Evolutionary conservation across 2,888 invertebrate species (phyloP).

Genomic region (Nomada flava): DNA sequence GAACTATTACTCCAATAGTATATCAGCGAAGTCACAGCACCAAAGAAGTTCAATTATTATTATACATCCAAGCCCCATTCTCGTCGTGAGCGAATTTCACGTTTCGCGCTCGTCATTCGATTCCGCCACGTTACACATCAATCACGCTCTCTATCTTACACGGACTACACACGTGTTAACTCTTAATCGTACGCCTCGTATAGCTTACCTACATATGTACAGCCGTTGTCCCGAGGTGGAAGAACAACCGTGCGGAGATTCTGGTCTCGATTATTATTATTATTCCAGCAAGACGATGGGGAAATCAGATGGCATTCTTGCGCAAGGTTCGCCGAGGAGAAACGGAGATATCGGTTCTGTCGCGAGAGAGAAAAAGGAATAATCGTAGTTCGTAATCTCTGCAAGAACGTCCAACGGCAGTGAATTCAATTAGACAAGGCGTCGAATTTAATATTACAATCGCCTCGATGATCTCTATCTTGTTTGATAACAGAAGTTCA

Average conservation of each 20-base stretch:
- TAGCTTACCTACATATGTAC: slow-evolving; percentile 65
- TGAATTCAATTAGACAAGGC: neutral
- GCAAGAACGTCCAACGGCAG: no score
- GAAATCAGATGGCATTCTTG: no score
- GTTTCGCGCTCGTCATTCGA: slow-evolving; percentile 2
- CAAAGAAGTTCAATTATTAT: slow-evolving; percentile 14
- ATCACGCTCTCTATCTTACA: slow-evolving; percentile 38
- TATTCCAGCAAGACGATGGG: no score
- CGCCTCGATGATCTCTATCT: no score
- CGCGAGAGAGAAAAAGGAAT: no score
- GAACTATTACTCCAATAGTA: no score
- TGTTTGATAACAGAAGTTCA: no score
- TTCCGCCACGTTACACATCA: slow-evolving; percentile 19
- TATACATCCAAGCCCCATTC: neutral
- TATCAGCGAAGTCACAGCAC: slow-evolving; percentile 31
- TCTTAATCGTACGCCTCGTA: slow-evolving; percentile 58
- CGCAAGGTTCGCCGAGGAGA: no score
- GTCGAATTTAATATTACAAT: no score
- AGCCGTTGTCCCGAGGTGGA: slow-evolving; percentile 35
- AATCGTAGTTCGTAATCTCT: no score
- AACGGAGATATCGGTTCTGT: no score
- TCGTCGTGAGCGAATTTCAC: neutral
- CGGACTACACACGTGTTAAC: slow-evolving; percentile 49
- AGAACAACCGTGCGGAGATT: slow-evolving; percentile 11
- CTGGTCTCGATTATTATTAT: slow-evolving; percentile 10